Conservation (phyloP, 2,113 vertebrate species). For the Colaptes auratus region DNA sequence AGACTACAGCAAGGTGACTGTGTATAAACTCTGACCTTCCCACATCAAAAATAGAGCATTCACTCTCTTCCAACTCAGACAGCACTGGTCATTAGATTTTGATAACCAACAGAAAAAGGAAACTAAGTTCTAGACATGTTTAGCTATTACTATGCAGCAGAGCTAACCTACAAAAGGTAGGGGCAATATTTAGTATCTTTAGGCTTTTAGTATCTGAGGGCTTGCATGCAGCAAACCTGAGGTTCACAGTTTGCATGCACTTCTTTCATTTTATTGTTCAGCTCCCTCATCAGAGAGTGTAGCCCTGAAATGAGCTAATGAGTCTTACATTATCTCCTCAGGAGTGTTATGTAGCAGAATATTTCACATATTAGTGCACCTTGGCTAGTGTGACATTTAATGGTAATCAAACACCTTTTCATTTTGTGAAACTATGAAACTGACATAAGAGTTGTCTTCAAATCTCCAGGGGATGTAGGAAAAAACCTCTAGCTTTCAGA, state of each 20-base stretch:
- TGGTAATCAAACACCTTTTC: neutral
- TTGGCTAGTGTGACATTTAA: conserved; percentile 20
- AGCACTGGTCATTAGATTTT: rapidly evolving
- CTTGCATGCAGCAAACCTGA: neutral
- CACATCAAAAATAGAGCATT: neutral
- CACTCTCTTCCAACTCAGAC: neutral
- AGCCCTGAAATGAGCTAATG: neutral
- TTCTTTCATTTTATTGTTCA: neutral
- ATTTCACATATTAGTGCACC: conserved; percentile 1
- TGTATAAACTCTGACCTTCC: neutral
- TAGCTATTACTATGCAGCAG: neutral
- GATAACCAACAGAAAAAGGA: neutral
- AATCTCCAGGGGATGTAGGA: neutral
- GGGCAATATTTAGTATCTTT: neutral
- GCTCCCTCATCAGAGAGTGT: neutral
- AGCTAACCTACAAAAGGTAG: neutral
- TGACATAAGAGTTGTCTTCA: conserved; percentile 7
- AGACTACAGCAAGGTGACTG: neutral
- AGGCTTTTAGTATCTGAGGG: neutral
- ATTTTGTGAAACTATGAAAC: conserved; percentile 23
- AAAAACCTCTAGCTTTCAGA: conserved; percentile 16
- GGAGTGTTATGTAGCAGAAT: neutral
- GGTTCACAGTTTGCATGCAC: neutral
- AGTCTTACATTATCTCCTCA: neutral
- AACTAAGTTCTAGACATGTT: neutral